Conservation (phyloP, 2,888 invertebrate species). For the Oxycera nigricornis region DNA sequence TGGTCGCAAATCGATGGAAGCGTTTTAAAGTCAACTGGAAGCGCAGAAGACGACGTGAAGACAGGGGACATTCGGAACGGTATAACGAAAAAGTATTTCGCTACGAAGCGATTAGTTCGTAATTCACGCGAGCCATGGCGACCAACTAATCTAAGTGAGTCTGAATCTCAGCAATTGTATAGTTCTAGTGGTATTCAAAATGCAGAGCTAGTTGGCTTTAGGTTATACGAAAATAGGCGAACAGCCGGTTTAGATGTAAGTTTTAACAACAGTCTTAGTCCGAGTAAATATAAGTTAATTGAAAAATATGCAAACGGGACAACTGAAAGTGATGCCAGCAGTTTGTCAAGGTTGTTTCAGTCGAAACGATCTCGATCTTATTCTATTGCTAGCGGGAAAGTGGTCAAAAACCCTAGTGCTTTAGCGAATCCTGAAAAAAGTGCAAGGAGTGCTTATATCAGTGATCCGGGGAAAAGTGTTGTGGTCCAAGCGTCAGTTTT, state of each 20-base stretch:
- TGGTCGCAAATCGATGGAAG: conserved; percentile 44
- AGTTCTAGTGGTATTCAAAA: neutral
- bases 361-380: too few species aligned
- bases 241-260: neutral
- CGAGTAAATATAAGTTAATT: too few species aligned
- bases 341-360: too few species aligned
- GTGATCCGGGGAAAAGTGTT: too few species aligned
- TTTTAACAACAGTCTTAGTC: neutral
- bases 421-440: neutral
- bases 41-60: conserved; percentile 26
- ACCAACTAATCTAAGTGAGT: too few species aligned
- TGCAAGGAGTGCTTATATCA: conserved; percentile 7
- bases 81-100: conserved; percentile 1
- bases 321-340: too few species aligned
- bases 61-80: neutral
- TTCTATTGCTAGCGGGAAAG: too few species aligned
- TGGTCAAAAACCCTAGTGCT: conserved; percentile 8
- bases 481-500: too few species aligned
- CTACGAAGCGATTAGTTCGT: conserved; percentile 2
- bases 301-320: too few species aligned
- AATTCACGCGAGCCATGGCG: neutral
- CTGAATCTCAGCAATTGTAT: neutral
- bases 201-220: neutral
- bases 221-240: neutral
- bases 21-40: conserved; percentile 48